Base-by-base conservation (phyloP, 2,797 vertebrate genomes). In the Melanotaenia parkinsoni region DNA sequence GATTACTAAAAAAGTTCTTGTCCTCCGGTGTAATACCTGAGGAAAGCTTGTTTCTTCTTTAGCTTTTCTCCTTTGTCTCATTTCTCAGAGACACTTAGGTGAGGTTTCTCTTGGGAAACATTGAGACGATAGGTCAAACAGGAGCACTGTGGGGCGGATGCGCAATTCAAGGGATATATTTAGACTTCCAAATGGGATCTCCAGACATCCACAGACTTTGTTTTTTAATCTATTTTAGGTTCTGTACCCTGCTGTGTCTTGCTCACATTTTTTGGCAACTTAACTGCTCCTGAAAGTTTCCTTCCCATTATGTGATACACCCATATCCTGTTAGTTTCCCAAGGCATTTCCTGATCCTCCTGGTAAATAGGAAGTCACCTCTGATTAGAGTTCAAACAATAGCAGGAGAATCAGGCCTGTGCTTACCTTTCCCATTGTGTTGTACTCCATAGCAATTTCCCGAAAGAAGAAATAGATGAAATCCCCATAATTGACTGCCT, bases 391-490 rank as follows among this genome's bases (percentile, higher is more conserved):
- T 76, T 82, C 84, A 87, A 73, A 92, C 77, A 88, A 83, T 79
- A 66, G 82, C 80, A 73, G 56, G 74, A 84, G 63, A 82, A 80
- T 32, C 26, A 56, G 51, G 60, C 26, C 64, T 47, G 18, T 64
- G 67, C 83, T 85, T 87, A 99, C 98, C 97, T 99, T 99, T 83
- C 98, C 98, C 97, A 99, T 99, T 90, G 96, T 98, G 95, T 99
- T 99, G 94, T 98, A 99, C 80, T 99, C 98, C 92, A 99, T 98
- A 0, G 98, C 98, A 82, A 99, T 99, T 94, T 99, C 98, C 80
- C 98, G 96, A 93, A 97, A 99, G 95, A 99, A 99, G 92, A 99
- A 99, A 92, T 99, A 99, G 93, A 99, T 99, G 85, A 98, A 98
- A 89, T 96, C 95, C 35, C 96, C 95, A 35, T 99, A 99, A 91